These are phyloP conservation scores for Allophyes oxyacanthae DNA, from an alignment of 2,888 invertebrate species.

Conservation along the genomic window DNA sequence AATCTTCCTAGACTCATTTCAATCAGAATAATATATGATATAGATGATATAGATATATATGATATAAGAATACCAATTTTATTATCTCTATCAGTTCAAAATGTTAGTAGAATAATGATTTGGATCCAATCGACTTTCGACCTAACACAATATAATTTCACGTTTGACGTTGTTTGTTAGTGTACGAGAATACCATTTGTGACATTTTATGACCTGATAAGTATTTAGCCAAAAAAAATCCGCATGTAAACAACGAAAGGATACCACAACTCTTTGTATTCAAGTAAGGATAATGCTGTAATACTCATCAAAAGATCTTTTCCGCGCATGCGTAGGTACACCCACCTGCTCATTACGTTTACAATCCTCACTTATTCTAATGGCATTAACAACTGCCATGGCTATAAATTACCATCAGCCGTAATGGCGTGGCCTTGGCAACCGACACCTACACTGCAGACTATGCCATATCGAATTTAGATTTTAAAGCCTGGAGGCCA, in stretches of 20 bases:
- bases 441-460: slow-evolving; percentile 26
- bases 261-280: slow-evolving; percentile 20
- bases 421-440: slow-evolving; percentile 33
- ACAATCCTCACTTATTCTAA: slow-evolving; percentile 34
- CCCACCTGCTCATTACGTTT: slow-evolving; percentile 44
- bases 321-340: slow-evolving; percentile 11
- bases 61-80: too few species aligned
- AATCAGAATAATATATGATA: too few species aligned
- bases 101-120: too few species aligned
- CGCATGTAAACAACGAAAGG: slow-evolving; percentile 1
- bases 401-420: slow-evolving; percentile 44
- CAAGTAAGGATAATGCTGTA: slow-evolving; percentile 14
- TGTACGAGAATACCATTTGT: too few species aligned
- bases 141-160: too few species aligned
- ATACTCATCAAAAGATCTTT: slow-evolving; percentile 29
- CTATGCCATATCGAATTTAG: slow-evolving; percentile 10
- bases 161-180: too few species aligned
- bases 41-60: too few species aligned
- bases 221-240: neutral
- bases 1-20: too few species aligned
- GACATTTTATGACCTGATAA: too few species aligned
- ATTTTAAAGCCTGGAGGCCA: slow-evolving; percentile 10
- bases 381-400: slow-evolving; percentile 32
- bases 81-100: too few species aligned
- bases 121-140: too few species aligned